Conservation (phyloP, 2,888 invertebrate species). For the Limnephilus lunatus region DNA sequence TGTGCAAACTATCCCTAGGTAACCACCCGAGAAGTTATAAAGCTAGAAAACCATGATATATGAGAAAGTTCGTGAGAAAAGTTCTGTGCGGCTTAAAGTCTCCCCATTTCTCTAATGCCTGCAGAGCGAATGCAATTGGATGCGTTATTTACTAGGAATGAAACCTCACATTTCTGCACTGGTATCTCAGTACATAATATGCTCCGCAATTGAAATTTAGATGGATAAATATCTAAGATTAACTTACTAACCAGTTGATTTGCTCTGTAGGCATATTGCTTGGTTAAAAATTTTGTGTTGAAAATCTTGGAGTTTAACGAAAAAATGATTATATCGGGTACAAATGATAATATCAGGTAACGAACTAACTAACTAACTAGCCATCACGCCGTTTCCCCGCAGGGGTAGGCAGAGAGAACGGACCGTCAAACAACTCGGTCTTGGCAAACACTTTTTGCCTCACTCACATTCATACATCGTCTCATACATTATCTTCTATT, state of each 20-base stretch:
- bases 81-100: background rate
- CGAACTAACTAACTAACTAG: too few species aligned
- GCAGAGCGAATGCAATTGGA: background rate
- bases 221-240: background rate
- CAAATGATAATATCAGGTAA: too few species aligned
- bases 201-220: background rate
- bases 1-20: background rate
- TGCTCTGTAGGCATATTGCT: too few species aligned
- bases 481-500: too few species aligned
- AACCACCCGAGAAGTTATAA: background rate
- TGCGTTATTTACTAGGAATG: background rate
- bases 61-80: background rate
- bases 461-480: too few species aligned
- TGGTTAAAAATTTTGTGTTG: too few species aligned
- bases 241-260: background rate
- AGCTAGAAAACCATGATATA: background rate
- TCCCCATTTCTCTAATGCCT: background rate
- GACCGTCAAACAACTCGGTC: too few species aligned
- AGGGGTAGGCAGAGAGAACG: too few species aligned
- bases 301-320: too few species aligned
- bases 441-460: too few species aligned
- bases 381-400: too few species aligned
- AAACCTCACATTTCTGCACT: background rate
- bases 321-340: too few species aligned
- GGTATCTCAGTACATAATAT: background rate